Percentiles rank a stretch among this genome's conserved stretches.
phyloP scores from a whole-genome alignment of 2,113 vertebrate species.

The Hippocampus abdominalis region DNA sequence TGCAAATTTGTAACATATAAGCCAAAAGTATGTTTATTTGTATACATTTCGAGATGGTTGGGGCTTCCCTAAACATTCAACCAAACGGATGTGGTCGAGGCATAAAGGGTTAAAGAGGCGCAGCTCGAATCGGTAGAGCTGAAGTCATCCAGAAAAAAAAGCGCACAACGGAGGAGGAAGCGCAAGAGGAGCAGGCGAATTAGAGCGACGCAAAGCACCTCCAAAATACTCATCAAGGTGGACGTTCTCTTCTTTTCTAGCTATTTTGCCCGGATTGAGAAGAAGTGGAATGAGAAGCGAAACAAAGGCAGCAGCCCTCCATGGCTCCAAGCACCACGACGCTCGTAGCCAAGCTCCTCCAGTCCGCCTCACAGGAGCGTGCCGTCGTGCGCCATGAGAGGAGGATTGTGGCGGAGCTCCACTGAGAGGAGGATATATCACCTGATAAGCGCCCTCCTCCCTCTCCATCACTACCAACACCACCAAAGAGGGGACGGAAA shows the following conservation, averaged over 20 bases:
- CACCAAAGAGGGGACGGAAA: conserved; percentile 20
- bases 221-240: conserved; percentile 29
- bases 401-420: conserved; percentile 19
- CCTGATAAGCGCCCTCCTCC: conserved; percentile 32
- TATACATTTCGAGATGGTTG: background rate
- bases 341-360: conserved; percentile 25
- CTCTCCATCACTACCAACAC: background rate
- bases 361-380: conserved; percentile 44
- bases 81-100: background rate
- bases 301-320: conserved; percentile 14
- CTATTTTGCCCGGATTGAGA: background rate
- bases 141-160: conserved; percentile 56
- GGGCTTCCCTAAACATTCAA: too few species aligned
- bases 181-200: conserved; percentile 22
- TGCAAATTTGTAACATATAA: too few species aligned
- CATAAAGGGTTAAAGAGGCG: conserved; percentile 72
- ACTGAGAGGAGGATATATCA: conserved; percentile 37
- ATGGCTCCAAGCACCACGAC: conserved; percentile 33
- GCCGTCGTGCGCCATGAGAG: conserved; percentile 38
- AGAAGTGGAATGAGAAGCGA: conserved; percentile 12
- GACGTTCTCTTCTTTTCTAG: background rate
- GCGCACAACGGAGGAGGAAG: conserved; percentile 38
- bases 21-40: too few species aligned
- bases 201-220: conserved; percentile 38
- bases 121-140: conserved; percentile 56